A percentile compares a stretch with the other conserved stretches of the same genome.
Evolutionary conservation across 2,888 invertebrate genomes (phyloP).

Genomic region (Agrochola lychnidis): DNA sequence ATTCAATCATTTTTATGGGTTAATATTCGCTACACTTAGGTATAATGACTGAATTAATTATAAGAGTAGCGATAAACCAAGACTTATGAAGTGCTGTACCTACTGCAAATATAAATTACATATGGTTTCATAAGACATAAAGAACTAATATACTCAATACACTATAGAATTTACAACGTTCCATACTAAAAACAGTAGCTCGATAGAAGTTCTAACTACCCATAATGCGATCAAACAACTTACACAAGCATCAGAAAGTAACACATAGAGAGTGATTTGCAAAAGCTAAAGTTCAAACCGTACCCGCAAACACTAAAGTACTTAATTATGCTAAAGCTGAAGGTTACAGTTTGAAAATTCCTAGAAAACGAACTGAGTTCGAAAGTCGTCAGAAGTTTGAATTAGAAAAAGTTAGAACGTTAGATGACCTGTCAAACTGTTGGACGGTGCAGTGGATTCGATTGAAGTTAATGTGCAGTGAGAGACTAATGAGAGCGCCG

Average conservation of each 20-base stretch:
- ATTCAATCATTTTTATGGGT: not conserved
- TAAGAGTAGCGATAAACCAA: not conserved
- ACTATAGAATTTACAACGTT: not conserved
- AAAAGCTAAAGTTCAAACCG: conserved; percentile 9
- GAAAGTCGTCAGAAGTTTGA: conserved; percentile 47
- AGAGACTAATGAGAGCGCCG: conserved; percentile 1
- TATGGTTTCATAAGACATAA: not conserved
- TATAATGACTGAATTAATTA: not conserved
- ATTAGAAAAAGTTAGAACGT: conserved; percentile 59
- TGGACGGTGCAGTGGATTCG: conserved; percentile 18
- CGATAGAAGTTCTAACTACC: not conserved
- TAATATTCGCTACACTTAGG: not conserved
- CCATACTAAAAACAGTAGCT: not conserved
- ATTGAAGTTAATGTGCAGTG: conserved; percentile 15
- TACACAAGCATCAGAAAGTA: not conserved
- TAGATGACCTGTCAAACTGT: conserved; percentile 51
- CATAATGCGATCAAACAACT: not conserved
- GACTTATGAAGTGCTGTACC: not conserved
- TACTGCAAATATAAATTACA: not conserved
- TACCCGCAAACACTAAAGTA: conserved; percentile 37
- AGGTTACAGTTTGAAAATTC: conserved; percentile 54
- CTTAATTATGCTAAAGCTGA: conserved; percentile 49
- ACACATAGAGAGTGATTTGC: conserved; percentile 7
- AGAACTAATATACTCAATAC: not conserved
- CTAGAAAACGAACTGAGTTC: conserved; percentile 41